phyloP scores from a whole-genome alignment of 35 echinoderm and acorn worm species.

The Holothuria glaberrima region DNA sequence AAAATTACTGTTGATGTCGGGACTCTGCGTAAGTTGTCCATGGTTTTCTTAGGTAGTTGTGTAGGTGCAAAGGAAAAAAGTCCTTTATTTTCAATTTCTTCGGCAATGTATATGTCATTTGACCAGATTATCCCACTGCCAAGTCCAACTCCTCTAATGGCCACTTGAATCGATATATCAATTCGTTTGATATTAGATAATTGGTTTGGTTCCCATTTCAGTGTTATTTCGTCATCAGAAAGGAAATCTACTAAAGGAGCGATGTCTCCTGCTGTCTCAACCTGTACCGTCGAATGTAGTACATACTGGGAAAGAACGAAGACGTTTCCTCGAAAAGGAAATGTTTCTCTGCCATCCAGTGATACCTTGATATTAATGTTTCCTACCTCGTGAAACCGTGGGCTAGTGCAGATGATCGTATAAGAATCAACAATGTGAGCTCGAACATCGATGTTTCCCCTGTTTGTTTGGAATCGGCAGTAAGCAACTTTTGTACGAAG shows the following conservation, averaged over 20 bases:
- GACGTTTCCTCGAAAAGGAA: slow-evolving; percentile 59
- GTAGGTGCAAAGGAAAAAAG: neutral
- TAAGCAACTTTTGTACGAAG: neutral
- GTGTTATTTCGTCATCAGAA: neutral
- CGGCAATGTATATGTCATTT: neutral
- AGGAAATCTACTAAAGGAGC: neutral
- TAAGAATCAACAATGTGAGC: slow-evolving; percentile 30
- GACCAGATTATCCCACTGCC: neutral
- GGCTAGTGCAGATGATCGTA: slow-evolving; percentile 55
- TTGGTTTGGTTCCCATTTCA: neutral
- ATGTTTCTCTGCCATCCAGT: slow-evolving; percentile 58
- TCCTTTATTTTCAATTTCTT: slow-evolving; percentile 4
- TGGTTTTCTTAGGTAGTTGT: neutral
- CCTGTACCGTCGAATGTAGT: slow-evolving; percentile 13
- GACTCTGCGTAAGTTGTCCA: no score
- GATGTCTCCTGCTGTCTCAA: neutral
- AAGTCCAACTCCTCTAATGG: neutral
- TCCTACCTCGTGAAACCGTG: slow-evolving; percentile 56
- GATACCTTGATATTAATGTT: slow-evolving; percentile 52
- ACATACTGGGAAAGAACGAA: slow-evolving; percentile 62
- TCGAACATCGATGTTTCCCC: neutral
- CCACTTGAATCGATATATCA: neutral
- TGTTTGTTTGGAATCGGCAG: slow-evolving; percentile 57
- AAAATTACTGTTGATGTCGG: no score
- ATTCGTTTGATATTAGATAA: neutral